These are phyloP conservation scores for Emys orbicularis DNA, from an alignment of 2,797 vertebrate species.

Conservation along the genomic window DNA sequence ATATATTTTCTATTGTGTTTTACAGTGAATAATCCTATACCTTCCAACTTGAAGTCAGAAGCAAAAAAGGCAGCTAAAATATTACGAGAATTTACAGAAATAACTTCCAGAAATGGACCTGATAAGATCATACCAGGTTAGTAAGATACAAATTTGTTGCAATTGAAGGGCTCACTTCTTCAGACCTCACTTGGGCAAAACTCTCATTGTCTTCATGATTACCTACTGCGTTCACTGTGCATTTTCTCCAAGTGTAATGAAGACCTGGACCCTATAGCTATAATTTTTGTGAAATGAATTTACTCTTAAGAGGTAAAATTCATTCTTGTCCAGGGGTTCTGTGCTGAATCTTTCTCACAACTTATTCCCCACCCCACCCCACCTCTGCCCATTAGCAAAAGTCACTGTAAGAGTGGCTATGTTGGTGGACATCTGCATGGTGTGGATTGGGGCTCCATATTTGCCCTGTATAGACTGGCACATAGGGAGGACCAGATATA, in stretches of 20 bases:
- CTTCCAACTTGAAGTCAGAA: constrained; percentile 94
- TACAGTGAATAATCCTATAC: constrained; percentile 93
- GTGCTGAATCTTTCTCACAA: not conserved
- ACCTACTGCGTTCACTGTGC: not conserved
- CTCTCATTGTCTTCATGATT: not conserved
- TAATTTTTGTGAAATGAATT: not conserved
- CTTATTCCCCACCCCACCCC: not conserved
- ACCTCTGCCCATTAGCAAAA: not conserved
- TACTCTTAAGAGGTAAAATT: not conserved
- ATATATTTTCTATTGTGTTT: constrained; percentile 21
- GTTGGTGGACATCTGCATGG: not conserved
- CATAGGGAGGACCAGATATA: not conserved
- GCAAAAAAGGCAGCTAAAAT: constrained; percentile 97
- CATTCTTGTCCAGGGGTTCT: not conserved
- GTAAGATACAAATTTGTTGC: constrained; percentile 17
- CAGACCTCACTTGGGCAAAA: not conserved
- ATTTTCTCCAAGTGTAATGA: not conserved
- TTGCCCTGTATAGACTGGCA: not conserved
- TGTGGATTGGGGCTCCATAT: accelerated
- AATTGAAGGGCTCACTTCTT: not conserved
- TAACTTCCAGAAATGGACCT: constrained; percentile 91
- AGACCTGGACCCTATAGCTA: accelerated
- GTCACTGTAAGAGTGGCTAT: not conserved
- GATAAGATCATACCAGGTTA: constrained; percentile 97
- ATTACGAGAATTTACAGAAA: constrained; percentile 95